Evolutionary conservation across 2,888 invertebrate genomes (phyloP), one percentile per base, ranked within the genome.

Genomic region (Amorpha juglandis): DNA sequence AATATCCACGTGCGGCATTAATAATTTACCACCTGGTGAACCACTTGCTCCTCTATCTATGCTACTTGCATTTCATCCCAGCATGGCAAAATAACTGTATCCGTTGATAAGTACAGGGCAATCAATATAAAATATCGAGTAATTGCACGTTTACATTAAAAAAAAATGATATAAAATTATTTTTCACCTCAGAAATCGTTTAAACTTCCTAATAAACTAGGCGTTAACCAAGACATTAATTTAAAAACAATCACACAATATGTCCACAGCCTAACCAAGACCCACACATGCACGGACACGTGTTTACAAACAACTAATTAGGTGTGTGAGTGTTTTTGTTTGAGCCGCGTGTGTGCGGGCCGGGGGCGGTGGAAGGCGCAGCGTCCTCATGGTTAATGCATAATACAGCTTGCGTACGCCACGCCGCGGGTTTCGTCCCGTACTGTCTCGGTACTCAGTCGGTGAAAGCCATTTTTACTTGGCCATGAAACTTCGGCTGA

Each of bases 371-470:
- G 71, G 53, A 67, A 78, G 85, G 63, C 51, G 52, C 63, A 38
- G 27, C 64, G 53, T 47, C 53, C 94, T 95, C 95, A 95, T 95
- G 95, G 94, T 94, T 95, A 95, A 95, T 95, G 95, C 95, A 95
- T 95, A 94, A 94, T 94, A 93, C 93, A 86, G 88, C 86, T 87
- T 84, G 83, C 86, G 78, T 81, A 84, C 71, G 74, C 75, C 74
- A 84, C 71, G 74, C 75, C 74, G 66, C 74, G 72, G 75, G 77
- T 73, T 75, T 77, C 82, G 87, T 84, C 88, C 85, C 88, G 85
- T 82, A 76, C 82, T 80, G 89, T 86, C 88, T 86, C 87, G 80
- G 80, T 82, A 87, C 87, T 88, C 88, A 87, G 86, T 87, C 72
- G 85, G 87, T 77, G 89, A 90, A 87, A 89, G 88, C 86, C 78